A percentile compares a stretch with the other conserved stretches of the same genome.
Evolutionary conservation across 2,888 invertebrate genomes (phyloP).

Genomic region (Bimastos eiseni): DNA sequence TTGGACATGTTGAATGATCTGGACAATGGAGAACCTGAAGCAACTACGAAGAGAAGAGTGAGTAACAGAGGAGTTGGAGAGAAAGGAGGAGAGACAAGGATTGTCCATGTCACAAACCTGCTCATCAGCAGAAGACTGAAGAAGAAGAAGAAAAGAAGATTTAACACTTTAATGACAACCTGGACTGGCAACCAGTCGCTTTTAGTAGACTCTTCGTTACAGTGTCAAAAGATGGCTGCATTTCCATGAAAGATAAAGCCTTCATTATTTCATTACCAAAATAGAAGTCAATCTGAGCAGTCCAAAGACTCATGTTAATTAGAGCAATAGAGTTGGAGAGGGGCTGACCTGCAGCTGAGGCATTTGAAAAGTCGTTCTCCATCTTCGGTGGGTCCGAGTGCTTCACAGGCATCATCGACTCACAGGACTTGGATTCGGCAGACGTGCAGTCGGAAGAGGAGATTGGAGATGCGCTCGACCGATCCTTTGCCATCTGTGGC

Average conservation of each 20-base stretch:
- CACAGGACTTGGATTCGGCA: constrained; percentile 13
- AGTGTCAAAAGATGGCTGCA: background rate
- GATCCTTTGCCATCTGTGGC: constrained; percentile 14
- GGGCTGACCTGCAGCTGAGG: background rate
- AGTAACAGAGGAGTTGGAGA: no score
- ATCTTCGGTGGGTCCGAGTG: constrained; percentile 2
- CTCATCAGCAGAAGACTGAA: no score
- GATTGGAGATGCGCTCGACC: background rate
- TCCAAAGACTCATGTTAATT: background rate
- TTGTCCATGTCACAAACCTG: no score
- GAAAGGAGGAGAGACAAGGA: no score
- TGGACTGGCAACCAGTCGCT: no score
- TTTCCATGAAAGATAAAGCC: background rate
- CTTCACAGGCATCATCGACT: background rate
- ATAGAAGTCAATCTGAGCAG: background rate
- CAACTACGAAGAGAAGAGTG: no score
- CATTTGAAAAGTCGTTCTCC: constrained; percentile 1
- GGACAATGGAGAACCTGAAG: no score
- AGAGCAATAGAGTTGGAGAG: background rate
- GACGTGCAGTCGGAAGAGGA: constrained; percentile 14
- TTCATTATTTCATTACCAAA: background rate
- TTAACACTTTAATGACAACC: no score
- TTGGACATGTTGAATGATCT: no score
- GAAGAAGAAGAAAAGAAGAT: no score
- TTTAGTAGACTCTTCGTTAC: no score